A percentile compares a stretch with the other conserved stretches of the same genome.
Conservation (phyloP, 2,113 vertebrate genomes). For the Semnornis frantzii region DNA sequence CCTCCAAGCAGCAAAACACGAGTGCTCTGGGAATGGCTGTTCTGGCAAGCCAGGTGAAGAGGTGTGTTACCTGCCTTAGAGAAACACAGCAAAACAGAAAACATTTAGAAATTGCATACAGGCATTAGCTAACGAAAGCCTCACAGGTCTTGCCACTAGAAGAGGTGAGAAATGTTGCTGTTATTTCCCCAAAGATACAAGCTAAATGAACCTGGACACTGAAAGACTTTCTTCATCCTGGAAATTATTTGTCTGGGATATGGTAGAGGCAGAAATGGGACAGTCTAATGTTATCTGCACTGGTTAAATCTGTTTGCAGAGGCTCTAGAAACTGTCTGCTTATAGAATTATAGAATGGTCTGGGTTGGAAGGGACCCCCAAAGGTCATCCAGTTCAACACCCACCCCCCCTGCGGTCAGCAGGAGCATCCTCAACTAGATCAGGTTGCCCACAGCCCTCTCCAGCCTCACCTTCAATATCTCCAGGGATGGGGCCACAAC, state of each 20-base stretch:
- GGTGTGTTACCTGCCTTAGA: slow-evolving; percentile 92
- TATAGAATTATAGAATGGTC: no score
- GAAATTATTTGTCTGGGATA: background rate
- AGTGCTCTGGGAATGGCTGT: slow-evolving; percentile 90
- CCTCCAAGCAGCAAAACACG: slow-evolving; percentile 91
- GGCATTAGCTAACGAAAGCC: background rate
- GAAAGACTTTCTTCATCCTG: background rate
- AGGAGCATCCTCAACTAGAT: no score
- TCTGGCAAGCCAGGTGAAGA: slow-evolving; percentile 96
- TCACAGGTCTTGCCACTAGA: background rate
- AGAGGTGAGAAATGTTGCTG: background rate
- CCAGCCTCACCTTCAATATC: no score
- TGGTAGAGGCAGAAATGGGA: background rate
- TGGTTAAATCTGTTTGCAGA: background rate
- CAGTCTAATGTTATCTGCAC: background rate
- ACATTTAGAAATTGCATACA: slow-evolving; percentile 12
- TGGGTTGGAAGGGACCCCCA: no score
- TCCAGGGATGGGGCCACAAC: no score
- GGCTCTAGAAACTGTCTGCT: background rate
- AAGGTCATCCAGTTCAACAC: no score
- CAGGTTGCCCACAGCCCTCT: no score
- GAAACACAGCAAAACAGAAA: slow-evolving; percentile 54
- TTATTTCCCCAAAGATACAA: background rate
- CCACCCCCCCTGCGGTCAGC: no score
- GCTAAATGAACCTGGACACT: background rate